A percentile compares a stretch with the other conserved stretches of the same genome.
Conservation (phyloP, 2,797 vertebrate genomes). For the Galago senegalensis region DNA sequence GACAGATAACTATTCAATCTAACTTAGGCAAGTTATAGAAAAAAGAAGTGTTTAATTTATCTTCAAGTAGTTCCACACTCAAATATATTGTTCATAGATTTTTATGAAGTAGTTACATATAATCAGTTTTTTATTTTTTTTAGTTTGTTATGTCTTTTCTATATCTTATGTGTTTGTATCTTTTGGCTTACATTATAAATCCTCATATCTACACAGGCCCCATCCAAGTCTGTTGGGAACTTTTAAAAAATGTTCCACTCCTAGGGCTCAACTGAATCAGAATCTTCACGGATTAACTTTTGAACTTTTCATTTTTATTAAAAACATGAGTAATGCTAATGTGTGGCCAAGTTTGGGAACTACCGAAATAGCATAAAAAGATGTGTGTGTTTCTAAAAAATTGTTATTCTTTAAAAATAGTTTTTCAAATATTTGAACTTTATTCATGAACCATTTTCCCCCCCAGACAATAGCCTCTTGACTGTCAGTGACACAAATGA, state of each 20-base stretch:
- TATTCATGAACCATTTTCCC: background rate
- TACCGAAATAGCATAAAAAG: constrained; percentile 7
- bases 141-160: background rate
- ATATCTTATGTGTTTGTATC: background rate
- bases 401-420: background rate
- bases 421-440: constrained; percentile 25
- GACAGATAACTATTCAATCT: constrained; percentile 11
- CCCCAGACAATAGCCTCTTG: background rate
- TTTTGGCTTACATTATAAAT: background rate
- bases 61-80: background rate
- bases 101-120: background rate
- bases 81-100: background rate
- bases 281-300: background rate
- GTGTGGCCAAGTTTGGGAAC: background rate
- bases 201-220: background rate
- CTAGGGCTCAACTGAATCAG: background rate
- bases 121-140: background rate
- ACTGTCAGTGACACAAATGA: constrained; percentile 5
- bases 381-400: background rate
- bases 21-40: constrained; percentile 26
- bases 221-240: background rate
- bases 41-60: background rate
- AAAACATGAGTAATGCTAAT: background rate
- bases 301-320: background rate
- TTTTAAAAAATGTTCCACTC: background rate